These are phyloP conservation scores for Scarus forsteni DNA, from an alignment of 2,797 vertebrate genomes.

Conservation along the genomic window DNA sequence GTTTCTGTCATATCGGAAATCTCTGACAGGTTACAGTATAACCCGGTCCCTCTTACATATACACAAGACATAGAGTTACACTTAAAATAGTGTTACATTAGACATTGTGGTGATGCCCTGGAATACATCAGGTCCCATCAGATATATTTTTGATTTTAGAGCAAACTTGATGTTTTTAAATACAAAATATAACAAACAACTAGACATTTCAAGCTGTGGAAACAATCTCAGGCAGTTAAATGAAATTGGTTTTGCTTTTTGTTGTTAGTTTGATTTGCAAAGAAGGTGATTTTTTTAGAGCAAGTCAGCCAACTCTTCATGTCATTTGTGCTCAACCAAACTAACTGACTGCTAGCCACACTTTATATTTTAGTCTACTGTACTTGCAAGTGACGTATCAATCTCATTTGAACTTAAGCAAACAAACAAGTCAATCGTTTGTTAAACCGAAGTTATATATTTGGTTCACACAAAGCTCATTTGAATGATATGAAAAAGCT, in stretches of 20 bases:
- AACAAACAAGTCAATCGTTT: background rate
- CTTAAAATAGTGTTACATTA: background rate
- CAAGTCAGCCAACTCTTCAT: background rate
- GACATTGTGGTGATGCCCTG: background rate
- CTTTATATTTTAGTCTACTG: background rate
- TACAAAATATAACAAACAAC: too few relatives aligned
- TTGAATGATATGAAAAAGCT: background rate
- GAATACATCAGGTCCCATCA: background rate
- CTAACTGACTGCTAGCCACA: background rate
- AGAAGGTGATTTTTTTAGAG: too few relatives aligned
- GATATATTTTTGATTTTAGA: background rate
- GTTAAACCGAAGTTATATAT: background rate
- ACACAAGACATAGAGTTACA: background rate
- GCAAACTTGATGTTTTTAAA: too few relatives aligned
- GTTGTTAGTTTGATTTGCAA: too few relatives aligned
- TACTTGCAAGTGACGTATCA: background rate
- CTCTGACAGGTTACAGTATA: background rate
- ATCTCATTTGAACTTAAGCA: background rate
- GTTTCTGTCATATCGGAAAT: conserved; percentile 7
- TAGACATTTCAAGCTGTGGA: too few relatives aligned
- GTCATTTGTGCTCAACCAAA: background rate
- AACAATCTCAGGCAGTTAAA: too few relatives aligned
- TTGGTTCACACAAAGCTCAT: background rate
- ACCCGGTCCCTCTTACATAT: background rate
- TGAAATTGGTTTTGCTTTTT: too few relatives aligned